phyloP scores from a whole-genome alignment of 2,888 invertebrate genomes.

The Cheilosia variabilis region DNA sequence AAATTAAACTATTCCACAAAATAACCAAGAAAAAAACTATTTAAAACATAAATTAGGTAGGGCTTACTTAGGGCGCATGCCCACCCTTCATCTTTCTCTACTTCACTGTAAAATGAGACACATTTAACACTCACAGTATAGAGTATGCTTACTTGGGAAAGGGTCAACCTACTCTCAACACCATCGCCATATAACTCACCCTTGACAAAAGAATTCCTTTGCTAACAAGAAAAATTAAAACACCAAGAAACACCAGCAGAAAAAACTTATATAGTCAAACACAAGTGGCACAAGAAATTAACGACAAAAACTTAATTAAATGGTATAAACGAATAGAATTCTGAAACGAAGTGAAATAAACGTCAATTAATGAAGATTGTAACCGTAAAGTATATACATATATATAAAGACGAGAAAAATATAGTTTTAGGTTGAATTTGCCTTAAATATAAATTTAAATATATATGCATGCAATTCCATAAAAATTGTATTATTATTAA shows the following conservation, averaged over 20 bases:
- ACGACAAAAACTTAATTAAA: slow-evolving; percentile 35
- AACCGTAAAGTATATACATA: slow-evolving; percentile 56
- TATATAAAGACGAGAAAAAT: slow-evolving; percentile 41
- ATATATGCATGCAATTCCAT: slow-evolving; percentile 67
- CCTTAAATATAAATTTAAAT: slow-evolving; percentile 68
- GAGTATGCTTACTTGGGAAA: slow-evolving; percentile 50
- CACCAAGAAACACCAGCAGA: slow-evolving; percentile 8
- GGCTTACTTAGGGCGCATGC: slow-evolving; percentile 54
- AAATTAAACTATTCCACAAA: slow-evolving; percentile 42
- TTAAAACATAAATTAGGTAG: slow-evolving; percentile 52
- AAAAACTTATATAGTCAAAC: slow-evolving; percentile 34
- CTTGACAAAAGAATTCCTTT: slow-evolving; percentile 32
- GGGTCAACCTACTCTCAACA: slow-evolving; percentile 58
- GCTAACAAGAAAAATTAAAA: slow-evolving; percentile 29
- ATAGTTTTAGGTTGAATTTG: slow-evolving; percentile 72
- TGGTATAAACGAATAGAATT: slow-evolving; percentile 67
- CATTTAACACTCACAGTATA: slow-evolving; percentile 37
- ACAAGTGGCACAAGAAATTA: slow-evolving; percentile 57
- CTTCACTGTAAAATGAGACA: slow-evolving; percentile 27
- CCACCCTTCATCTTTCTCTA: slow-evolving; percentile 30
- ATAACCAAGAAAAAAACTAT: slow-evolving; percentile 37
- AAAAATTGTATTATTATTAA: slow-evolving; percentile 58
- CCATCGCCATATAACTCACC: slow-evolving; percentile 63
- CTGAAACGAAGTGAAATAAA: slow-evolving; percentile 70
- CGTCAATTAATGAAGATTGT: slow-evolving; percentile 71